Evolutionary conservation across 2,797 vertebrate species (phyloP).

Genomic region (Takifugu ocellatus): DNA sequence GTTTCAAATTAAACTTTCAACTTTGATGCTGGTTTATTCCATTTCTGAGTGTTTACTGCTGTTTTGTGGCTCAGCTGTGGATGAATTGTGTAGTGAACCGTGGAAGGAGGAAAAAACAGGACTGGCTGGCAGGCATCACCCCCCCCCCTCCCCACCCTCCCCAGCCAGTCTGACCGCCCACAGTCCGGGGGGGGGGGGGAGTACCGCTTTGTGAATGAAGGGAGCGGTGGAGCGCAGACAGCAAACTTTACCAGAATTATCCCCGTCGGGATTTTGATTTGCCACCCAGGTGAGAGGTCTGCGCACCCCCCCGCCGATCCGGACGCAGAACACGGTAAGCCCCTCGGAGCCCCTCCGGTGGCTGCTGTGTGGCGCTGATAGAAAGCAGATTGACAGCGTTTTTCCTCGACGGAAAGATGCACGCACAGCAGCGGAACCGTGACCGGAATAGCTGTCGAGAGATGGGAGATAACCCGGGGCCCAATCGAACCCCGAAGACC

Average conservation of each 20-base stretch:
- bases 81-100: conserved; percentile 30
- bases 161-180: conserved; percentile 62
- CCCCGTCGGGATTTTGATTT: conserved; percentile 9
- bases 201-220: conserved; percentile 75
- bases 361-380: conserved; percentile 20
- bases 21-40: no score
- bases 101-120: not conserved
- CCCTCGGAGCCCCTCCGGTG: conserved; percentile 8
- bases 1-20: no score
- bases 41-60: no score
- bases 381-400: conserved; percentile 41
- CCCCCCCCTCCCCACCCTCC: conserved; percentile 36
- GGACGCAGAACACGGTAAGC: conserved; percentile 45
- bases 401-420: conserved; percentile 47
- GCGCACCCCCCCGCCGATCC: conserved; percentile 18
- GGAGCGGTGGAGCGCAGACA: conserved; percentile 61
- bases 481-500: conserved; percentile 7
- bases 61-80: conserved; percentile 29
- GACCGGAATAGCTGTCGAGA: conserved; percentile 65
- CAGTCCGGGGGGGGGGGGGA: conserved; percentile 59
- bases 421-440: conserved; percentile 56
- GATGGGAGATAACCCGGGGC: conserved; percentile 32
- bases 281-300: not conserved
- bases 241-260: conserved; percentile 53
- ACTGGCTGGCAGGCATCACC: conserved; percentile 46